Base-by-base conservation (phyloP, 2,113 vertebrate species). In the Eupsittula cactorum region DNA sequence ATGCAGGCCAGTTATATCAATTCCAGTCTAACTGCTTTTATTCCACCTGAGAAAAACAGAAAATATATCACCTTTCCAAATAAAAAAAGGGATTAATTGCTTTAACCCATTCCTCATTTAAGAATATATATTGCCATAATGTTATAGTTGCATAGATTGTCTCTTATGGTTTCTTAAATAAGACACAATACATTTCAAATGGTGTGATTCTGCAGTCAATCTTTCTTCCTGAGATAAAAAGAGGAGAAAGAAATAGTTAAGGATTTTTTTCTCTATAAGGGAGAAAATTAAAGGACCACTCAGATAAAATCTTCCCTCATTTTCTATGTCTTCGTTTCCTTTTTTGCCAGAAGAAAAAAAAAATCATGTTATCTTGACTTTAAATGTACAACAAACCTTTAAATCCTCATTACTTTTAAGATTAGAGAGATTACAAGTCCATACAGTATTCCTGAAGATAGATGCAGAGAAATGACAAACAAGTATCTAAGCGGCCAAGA, bases 391-490 rank as follows among this genome's bases (percentile, higher is more conserved):
- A 73, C 25, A 95, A 95, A 94, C 78, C 49, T 87, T 97, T 95
- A 96, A 97, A 94, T 85, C 87, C 80, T 95, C 88, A 82, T 94
- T 95, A 96, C 95, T 95, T 60, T 83, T 73, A 92, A 94, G 82
- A 93, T 73, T 92, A 86, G 55, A 79, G 68, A 94, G 86, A 91
- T 96, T 97, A 95, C 70, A 91, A 67, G 23, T 59, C 59, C n/a
- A 44, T 83, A 71, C 6, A 71, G 42, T 70, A 87, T 63, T 87
- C n/a, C 77, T 83, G 63, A 60, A 95, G 92, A 75, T 20, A 80
- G 73, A 81, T 65, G 63, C 35, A 85, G 41, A 78, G 37, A 86
- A 92, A 93, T 78, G 27, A 89, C 77, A 93, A 91, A 47, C 8
- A 87, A 74, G 4, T 74, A 78, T 46, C 52, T 75, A 76, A 86